Conservation (phyloP, 1,140 invertebrate species). For the Leptonema lineaticorne region DNA sequence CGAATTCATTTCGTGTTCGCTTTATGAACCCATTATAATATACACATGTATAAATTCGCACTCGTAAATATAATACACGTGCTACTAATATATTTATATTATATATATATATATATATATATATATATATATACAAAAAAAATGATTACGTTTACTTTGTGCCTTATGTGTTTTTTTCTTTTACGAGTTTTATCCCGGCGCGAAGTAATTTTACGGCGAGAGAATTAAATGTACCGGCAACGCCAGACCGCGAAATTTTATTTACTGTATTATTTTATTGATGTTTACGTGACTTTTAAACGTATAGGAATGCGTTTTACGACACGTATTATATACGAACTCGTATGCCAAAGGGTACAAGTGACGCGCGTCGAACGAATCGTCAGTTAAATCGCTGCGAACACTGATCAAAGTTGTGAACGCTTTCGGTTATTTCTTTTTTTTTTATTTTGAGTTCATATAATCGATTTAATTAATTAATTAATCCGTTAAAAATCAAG, state of each 20-base stretch:
- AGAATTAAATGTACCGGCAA: conserved; percentile 21
- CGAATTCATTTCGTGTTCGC: no score
- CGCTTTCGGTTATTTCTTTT: no score
- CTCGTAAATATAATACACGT: neutral
- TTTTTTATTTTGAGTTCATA: no score
- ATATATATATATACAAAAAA: neutral
- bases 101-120: neutral
- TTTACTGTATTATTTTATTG: conserved; percentile 13
- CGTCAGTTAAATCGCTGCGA: no score
- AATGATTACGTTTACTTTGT: neutral
- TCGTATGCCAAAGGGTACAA: no score
- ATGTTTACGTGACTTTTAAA: neutral
- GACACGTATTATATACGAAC: no score
- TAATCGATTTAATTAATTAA: no score
- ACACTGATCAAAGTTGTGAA: no score
- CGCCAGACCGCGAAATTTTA: neutral
- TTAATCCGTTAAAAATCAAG: no score
- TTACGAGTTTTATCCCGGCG: neutral
- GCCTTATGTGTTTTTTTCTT: neutral
- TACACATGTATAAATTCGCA: no score
- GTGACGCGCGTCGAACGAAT: no score
- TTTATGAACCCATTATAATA: no score
- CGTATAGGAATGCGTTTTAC: neutral
- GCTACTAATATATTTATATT: neutral
- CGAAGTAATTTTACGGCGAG: conserved; percentile 14